Evolutionary conservation across 64 coral and sea anemone genomes (phyloP).

Genomic region (Stylophora pistillata): DNA sequence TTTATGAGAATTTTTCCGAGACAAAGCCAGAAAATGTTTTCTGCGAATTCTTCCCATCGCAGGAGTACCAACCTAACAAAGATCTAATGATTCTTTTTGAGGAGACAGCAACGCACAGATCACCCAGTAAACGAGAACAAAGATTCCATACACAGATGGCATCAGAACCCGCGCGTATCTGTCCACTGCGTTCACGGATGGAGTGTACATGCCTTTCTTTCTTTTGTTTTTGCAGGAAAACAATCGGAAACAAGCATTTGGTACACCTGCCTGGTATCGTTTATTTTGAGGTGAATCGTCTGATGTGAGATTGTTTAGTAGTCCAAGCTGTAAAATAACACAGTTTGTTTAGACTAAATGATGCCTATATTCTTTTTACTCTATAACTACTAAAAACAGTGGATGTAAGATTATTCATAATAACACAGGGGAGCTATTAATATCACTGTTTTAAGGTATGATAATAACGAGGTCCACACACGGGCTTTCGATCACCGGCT

Average conservation of each 20-base stretch:
- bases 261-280: not conserved
- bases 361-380: not conserved
- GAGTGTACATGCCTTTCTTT: too few species aligned
- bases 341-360: not conserved
- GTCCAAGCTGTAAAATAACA: not conserved
- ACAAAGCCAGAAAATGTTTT: not conserved
- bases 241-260: not conserved
- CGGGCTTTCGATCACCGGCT: too few species aligned
- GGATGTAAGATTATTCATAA: too few species aligned
- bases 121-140: slow-evolving; percentile 8
- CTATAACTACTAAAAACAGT: too few species aligned
- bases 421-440: too few species aligned
- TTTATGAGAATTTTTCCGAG: too few species aligned
- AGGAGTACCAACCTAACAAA: not conserved
- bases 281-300: not conserved
- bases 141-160: not conserved
- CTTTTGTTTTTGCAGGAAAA: not conserved
- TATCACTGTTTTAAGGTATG: too few species aligned
- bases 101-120: slow-evolving; percentile 4
- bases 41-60: not conserved
- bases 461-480: too few species aligned
- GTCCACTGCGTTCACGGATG: not conserved
- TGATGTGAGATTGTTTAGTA: not conserved
- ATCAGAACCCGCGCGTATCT: not conserved
- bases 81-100: slow-evolving; percentile 26